These are phyloP conservation scores for Ichneumoninae sp. DNA, from an alignment of 2,888 invertebrate genomes.

Conservation along the genomic window DNA sequence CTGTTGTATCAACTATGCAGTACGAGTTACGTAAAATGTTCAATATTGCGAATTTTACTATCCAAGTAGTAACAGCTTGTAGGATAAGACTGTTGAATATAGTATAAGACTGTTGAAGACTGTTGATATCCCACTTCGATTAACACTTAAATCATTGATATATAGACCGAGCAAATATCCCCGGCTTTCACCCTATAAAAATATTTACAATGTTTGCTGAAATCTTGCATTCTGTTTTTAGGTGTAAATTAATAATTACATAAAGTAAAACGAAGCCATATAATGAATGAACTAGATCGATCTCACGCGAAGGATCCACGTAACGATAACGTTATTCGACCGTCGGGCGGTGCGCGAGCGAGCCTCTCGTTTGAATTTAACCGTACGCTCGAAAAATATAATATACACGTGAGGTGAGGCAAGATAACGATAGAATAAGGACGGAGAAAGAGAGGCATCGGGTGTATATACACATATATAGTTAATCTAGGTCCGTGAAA, in stretches of 20 bases:
- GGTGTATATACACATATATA: conserved; percentile 11
- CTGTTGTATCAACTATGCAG: too few species aligned
- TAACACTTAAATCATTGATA: too few species aligned
- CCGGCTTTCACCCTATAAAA: too few species aligned
- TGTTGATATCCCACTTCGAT: too few species aligned
- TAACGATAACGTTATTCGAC: conserved; percentile 25
- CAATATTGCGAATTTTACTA: too few species aligned
- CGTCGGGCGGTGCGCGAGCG: conserved; percentile 7
- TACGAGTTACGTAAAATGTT: too few species aligned
- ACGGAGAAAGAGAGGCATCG: conserved; percentile 59
- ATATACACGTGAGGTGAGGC: conserved; percentile 38
- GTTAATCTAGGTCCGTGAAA: conserved; percentile 68
- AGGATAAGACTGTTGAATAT: too few species aligned
- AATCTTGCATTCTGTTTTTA: not conserved
- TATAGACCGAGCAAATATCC: too few species aligned
- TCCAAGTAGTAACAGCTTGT: too few species aligned
- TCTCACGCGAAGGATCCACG: not conserved
- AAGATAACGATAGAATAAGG: conserved; percentile 41
- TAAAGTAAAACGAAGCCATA: conserved; percentile 19
- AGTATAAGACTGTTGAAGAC: too few species aligned
- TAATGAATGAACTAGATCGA: conserved; percentile 47
- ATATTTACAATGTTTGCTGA: too few species aligned
- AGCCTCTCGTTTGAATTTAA: not conserved
- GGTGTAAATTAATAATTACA: conserved; percentile 16
- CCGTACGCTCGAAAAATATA: conserved; percentile 46